Evolutionary conservation across 2,797 vertebrate genomes (phyloP), one percentile per base, ranked within the genome.

Genomic region (Periparus ater): DNA sequence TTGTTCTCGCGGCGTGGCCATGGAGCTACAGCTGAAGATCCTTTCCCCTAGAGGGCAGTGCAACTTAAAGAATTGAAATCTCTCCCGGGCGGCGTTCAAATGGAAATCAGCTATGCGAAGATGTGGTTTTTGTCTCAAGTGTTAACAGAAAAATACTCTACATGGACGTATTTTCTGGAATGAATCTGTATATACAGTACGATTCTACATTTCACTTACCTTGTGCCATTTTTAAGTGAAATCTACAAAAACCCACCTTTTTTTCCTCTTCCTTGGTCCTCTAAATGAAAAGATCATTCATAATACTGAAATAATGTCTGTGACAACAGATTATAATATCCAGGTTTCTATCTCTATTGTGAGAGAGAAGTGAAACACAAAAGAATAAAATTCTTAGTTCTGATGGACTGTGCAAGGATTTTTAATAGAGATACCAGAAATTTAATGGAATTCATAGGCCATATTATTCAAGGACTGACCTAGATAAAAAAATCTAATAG

Each of bases 41-140:
- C 32, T 89, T 40, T 91, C 96, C 97, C 50, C 85, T 96, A 97
- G 97, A 96, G 96, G 97, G 97, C 98, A 97, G 96, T 97, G 92
- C 96, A 95, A 89, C 91, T 95, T 95, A 92, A 97, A 62, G 88
- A 91, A 97, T 97, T 54, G 50, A 78, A 95, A 54, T 40, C 7
- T 30, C 54, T 81, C 21, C 21, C 36, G 15, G 22, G 14, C 11
- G 0, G 22, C 2, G 0, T 42, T 61, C 44, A 29, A 50, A 48
- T n/a, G 48, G 47, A 82, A 82, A 75, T 45, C 2, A 1, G 21
- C 47, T 40, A 17, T 23, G 45, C 30, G 66, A 68, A 79, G 51
- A 68, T 67, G 29, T 17, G n/a, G 0, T 3, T 53, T 57, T 89
- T 55, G 36, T 77, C 36, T 79, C 54, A 45, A 26, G 0, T 65